Percentiles rank a stretch among this genome's conserved stretches.
Evolutionary conservation across 2,888 invertebrate species (phyloP).

Genomic region (Pseudococcus viburni): DNA sequence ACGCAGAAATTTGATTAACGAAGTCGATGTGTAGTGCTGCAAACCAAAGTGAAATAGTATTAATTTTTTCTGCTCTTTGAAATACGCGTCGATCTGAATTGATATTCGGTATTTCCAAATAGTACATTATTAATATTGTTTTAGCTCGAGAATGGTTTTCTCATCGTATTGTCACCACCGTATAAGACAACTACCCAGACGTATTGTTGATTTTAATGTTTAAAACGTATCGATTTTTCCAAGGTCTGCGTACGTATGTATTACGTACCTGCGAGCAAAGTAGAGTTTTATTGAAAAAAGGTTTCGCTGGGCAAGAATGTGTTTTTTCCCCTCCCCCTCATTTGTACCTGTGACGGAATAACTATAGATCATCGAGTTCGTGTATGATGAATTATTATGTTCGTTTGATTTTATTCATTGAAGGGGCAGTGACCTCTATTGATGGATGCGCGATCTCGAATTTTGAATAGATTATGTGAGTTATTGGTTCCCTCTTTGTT

Average conservation of each 20-base stretch:
- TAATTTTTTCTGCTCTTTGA: background rate
- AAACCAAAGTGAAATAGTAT: background rate
- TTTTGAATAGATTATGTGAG: background rate
- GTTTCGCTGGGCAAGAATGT: background rate
- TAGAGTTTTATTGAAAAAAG: background rate
- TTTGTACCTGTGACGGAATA: background rate
- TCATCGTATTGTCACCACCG: background rate
- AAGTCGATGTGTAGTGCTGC: background rate
- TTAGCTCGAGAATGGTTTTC: background rate
- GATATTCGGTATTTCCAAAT: background rate
- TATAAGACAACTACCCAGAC: background rate
- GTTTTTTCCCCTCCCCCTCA: background rate
- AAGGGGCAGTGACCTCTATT: background rate
- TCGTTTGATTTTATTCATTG: background rate
- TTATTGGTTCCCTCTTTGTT: too few species aligned
- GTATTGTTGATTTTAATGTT: conserved; percentile 42
- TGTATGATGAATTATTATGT: background rate
- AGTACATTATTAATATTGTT: conserved; percentile 30
- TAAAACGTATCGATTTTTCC: conserved; percentile 37
- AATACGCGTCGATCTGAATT: background rate
- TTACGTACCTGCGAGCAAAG: background rate
- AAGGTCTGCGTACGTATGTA: conserved; percentile 8
- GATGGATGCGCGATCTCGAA: background rate
- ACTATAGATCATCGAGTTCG: background rate
- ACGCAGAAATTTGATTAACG: background rate